Base-by-base conservation (phyloP, 2,113 vertebrate genomes). In the Microcebus tavaratra region DNA sequence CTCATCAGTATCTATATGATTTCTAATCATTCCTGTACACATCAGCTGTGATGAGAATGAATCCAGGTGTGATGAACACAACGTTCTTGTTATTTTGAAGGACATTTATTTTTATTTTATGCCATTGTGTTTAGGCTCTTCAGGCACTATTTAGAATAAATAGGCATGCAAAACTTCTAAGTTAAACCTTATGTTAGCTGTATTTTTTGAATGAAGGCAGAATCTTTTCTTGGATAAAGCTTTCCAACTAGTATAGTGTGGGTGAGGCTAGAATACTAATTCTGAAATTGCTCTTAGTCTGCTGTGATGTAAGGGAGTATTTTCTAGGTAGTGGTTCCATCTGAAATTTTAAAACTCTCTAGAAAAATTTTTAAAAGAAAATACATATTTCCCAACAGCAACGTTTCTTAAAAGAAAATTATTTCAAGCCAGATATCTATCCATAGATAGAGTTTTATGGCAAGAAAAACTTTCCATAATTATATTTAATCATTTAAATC, bases 71-170 rank as follows among this genome's bases (percentile, higher is more conserved):
- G 68, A 90, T 92, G 97, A 97, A 89, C 29, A 95, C n/a, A 63
- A 75, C 93, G 34, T 59, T 97, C 48, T 94, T 94, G n/a, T 92
- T 95, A 88, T 59, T 92, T 75, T 67, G 39, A 97, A 97, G 75
- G 92, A 17, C 45, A 11, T 97, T 97, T 96, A 88, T 95, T 98
- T 97, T 97, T 97, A 94, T 96, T 96, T 68, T 68, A 91, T 93
- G 61, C 55, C 82, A 39, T 97, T 29, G 31, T 97, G 79, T 59
- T 93, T 59, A 96, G 39, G 50, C 73, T 75, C 55, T 72, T 78
- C 10, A 48, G 82, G 90, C 48, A 96, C 67, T 76, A 57, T 88
- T 93, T 12, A 90, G 53, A 96, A 95, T 5, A 97, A 97, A 88
- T 0, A 97, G 75, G 13, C 23, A 87, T 34, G 79, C 23, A 94